A percentile compares a stretch with the other conserved stretches of the same genome.
These are phyloP conservation scores for Xiphorhynchus elegans DNA, from an alignment of 2,113 vertebrate genomes.

Conservation along the genomic window DNA sequence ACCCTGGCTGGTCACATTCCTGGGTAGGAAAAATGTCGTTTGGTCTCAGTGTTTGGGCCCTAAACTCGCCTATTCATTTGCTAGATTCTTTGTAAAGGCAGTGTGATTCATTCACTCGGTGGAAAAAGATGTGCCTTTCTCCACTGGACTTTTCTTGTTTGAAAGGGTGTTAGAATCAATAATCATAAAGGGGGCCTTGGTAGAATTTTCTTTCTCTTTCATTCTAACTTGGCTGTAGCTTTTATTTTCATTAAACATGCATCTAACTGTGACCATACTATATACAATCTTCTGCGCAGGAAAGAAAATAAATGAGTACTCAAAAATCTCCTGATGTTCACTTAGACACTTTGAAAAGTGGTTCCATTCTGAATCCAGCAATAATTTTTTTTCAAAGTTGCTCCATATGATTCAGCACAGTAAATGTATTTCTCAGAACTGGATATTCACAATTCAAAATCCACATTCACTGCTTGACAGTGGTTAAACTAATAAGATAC, in stretches of 20 bases:
- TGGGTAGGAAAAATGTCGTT: not conserved
- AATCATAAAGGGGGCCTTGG: not conserved
- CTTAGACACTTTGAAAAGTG: not conserved
- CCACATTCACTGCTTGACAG: not conserved
- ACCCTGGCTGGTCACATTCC: not conserved
- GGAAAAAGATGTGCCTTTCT: not conserved
- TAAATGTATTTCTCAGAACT: not conserved
- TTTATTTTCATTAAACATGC: not conserved
- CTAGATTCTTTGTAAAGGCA: not conserved
- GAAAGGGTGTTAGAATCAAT: not conserved
- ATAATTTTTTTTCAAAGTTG: not conserved
- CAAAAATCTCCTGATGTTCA: not conserved
- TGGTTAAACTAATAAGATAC: not conserved
- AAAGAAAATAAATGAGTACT: not conserved
- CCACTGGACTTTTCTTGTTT: not conserved
- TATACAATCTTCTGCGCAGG: not conserved
- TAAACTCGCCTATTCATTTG: not conserved
- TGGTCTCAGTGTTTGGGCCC: not conserved
- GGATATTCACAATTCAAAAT: not conserved
- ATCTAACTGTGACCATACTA: not conserved
- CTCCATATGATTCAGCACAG: not conserved
- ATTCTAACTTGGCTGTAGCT: not conserved
- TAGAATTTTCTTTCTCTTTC: not conserved
- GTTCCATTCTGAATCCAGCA: not conserved
- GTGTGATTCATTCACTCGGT: not conserved